A percentile compares a stretch with the other conserved stretches of the same genome.
phyloP scores from a whole-genome alignment of 92 coral and sea anemone species.

The Porites evermanni region DNA sequence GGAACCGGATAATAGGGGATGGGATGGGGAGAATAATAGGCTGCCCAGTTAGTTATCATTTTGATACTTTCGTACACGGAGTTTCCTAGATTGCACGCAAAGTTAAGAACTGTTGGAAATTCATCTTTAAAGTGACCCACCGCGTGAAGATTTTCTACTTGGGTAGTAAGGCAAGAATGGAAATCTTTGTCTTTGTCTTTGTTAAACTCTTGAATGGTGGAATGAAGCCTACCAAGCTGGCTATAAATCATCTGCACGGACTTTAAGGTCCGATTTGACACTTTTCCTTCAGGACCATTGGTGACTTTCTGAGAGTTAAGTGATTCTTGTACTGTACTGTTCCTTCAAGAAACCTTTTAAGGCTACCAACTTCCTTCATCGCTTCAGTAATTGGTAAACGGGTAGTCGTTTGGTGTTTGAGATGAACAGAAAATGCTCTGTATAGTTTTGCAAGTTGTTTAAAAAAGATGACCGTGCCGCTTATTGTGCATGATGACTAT shows the following conservation, averaged over 20 bases:
- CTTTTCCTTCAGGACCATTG: constrained; percentile 48
- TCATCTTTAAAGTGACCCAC: too few species aligned
- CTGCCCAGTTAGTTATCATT: neutral
- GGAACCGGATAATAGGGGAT: constrained; percentile 40
- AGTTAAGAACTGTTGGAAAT: constrained; percentile 35
- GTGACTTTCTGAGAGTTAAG: constrained; percentile 36
- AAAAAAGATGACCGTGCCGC: neutral
- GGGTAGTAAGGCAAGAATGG: constrained; percentile 26
- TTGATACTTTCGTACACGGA: constrained; percentile 55
- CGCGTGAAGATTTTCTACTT: too few species aligned
- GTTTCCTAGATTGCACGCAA: constrained; percentile 47
- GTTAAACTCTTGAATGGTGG: neutral
- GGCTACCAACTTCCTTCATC: constrained; percentile 5
- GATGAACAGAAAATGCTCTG: too few species aligned
- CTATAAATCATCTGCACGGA: neutral
- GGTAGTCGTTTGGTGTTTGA: too few species aligned
- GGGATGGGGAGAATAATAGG: constrained; percentile 32
- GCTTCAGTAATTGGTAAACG: too few species aligned
- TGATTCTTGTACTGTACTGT: constrained; percentile 18
- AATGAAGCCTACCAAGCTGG: too few species aligned
- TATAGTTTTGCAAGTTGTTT: too few species aligned
- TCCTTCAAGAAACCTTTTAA: constrained; percentile 46
- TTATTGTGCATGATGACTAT: neutral
- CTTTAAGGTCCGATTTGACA: neutral
- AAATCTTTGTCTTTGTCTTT: constrained; percentile 12